Percentiles rank a stretch among this genome's conserved stretches.
These are phyloP conservation scores for Sycophila texana DNA, from an alignment of 2,888 invertebrate genomes.

Conservation along the genomic window DNA sequence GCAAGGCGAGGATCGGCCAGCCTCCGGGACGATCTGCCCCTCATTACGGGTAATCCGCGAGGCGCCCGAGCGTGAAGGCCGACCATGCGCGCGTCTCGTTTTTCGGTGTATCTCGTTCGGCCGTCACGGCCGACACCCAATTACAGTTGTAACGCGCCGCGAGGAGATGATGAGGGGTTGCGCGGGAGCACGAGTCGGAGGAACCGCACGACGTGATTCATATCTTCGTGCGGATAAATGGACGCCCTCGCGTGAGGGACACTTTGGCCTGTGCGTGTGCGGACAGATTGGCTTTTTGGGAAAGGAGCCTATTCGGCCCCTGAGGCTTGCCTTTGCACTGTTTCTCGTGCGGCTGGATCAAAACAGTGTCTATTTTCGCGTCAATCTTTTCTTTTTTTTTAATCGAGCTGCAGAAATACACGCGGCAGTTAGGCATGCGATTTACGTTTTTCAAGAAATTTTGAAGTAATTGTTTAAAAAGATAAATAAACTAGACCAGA, in stretches of 20 bases:
- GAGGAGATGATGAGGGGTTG: constrained; percentile 18
- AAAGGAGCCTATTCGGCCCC: background rate
- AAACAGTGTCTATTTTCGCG: background rate
- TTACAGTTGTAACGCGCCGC: constrained; percentile 23
- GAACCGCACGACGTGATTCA: constrained; percentile 38
- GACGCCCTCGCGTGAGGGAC: constrained; percentile 7
- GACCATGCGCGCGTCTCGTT: background rate
- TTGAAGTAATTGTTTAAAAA: too few species aligned
- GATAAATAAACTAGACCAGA: too few species aligned
- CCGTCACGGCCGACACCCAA: constrained; percentile 52
- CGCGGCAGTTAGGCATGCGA: too few species aligned
- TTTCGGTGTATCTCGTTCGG: constrained; percentile 38
- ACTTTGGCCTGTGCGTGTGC: background rate
- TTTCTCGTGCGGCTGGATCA: background rate
- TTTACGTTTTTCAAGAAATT: too few species aligned
- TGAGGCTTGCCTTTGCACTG: too few species aligned
- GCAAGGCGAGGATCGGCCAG: too few species aligned
- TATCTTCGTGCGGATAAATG: constrained; percentile 40
- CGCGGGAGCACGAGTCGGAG: background rate
- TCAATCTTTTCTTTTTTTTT: too few species aligned
- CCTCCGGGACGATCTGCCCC: background rate
- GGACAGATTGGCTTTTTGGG: background rate
- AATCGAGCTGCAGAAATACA: too few species aligned
- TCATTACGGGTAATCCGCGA: constrained; percentile 7
- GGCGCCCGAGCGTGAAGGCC: constrained; percentile 15